These are phyloP conservation scores for Amblyornis subalaris DNA, from an alignment of 2,113 vertebrate genomes.

Conservation along the genomic window DNA sequence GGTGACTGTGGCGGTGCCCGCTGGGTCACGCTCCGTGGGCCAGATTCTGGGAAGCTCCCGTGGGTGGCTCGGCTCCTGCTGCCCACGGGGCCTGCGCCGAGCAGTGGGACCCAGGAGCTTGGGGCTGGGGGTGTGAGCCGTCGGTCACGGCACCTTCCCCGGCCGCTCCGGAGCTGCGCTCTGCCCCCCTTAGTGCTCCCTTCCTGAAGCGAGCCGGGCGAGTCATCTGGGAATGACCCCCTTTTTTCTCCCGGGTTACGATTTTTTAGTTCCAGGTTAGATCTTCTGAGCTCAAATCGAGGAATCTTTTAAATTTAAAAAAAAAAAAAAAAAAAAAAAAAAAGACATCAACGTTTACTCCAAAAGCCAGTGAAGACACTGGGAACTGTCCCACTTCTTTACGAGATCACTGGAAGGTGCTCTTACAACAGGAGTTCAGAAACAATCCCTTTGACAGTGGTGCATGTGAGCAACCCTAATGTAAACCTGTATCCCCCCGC, in stretches of 20 bases:
- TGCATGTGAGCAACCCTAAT: conserved; percentile 39
- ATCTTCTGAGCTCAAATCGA: conserved; percentile 47
- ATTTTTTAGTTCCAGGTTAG: conserved; percentile 33
- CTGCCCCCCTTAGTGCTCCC: not conserved
- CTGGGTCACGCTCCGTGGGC: not conserved
- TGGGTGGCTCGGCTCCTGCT: not conserved
- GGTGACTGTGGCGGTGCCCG: not conserved
- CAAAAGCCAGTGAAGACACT: not conserved
- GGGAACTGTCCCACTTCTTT: not conserved
- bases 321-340: not conserved
- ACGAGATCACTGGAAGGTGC: not conserved
- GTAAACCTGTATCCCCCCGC: conserved; percentile 37
- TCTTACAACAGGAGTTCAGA: conserved; percentile 28
- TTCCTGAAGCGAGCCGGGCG: not conserved
- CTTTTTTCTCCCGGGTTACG: not conserved
- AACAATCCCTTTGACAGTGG: conserved; percentile 46
- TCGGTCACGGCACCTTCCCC: not conserved
- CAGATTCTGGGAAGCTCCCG: not conserved
- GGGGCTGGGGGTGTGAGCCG: not conserved
- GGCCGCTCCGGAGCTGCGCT: not conserved
- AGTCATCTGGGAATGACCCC: not conserved
- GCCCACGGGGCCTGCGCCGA: fast-evolving
- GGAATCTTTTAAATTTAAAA: not conserved
- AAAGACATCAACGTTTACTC: not conserved
- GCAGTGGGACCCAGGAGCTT: not conserved